Base-by-base conservation (phyloP, 2,888 invertebrate genomes). In the Andrena trimmerana region DNA sequence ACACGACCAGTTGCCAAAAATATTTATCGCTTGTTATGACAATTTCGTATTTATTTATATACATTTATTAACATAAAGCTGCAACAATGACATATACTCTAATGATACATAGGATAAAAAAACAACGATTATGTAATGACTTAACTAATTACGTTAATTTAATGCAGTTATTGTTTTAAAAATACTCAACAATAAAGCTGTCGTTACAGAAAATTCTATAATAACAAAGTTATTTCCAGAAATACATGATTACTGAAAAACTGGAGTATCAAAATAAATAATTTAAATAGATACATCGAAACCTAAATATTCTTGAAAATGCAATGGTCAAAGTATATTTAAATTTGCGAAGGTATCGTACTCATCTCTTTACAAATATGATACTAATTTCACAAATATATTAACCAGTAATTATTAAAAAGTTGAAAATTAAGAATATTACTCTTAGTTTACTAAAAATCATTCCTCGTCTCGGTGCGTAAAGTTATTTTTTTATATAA, bases 31-130 rank as follows among this genome's bases (percentile, higher is more conserved):
- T 7, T 78, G 13, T 42, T 60, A 78, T 66, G 66, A 71, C 52
- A 71, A 80, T 71, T 48, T 71, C 24, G 66, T 57, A 50, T 80
- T 82, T 80, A 75, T 60, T 81, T 74, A 81, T 78, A 70, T 82
- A 78, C 88, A 91, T 87, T 90, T 91, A 91, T 91, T 90, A 90
- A 90, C 87, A 90, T 72, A 77, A 89, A 88, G 81, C 83, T 88
- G 72, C 72, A 88, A 87, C 83, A 75, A 81, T 75, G 63, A 79
- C 68, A 36, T 48, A 83, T 68, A 24, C 31, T 81, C 78, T 81
- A 67, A 84, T 69, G 31, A 65, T 59, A 57, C 77, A 82, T 33
- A 16, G 10, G 59, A 65, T 42, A 60, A 74, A 68, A 71, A 75
- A 78, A 78, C 60, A 82, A 82, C 77, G 52, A 66, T 76, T 63